Evolutionary conservation across 2,797 vertebrate species (phyloP), one percentile per base, ranked within the genome.

Genomic region (Amniataba percoides): DNA sequence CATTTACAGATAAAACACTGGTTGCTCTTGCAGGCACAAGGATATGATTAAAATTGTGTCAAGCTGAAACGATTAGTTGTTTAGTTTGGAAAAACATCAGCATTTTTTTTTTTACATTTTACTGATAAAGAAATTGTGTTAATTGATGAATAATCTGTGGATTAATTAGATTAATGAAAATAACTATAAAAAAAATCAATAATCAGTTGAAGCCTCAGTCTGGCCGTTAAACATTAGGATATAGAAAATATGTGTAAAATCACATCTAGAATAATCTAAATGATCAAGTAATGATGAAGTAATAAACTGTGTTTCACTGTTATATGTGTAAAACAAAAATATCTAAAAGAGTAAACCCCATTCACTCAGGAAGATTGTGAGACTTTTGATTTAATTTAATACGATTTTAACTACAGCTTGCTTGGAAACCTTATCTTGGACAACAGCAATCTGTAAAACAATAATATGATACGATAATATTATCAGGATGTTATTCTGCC

Each of bases 231-330:
- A 27, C 13, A 18, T 59, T 4, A n/a, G 2, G 3, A 25, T 39
- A 49, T 5, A 13, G 13, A 18, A 51, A 27, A 63, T n/a, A 31
- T 56, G 27, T 49, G 21, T 16, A 56, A 42, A 63, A 36, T 55
- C 39, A 31, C 31, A 36, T 13, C 39, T 39, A 25, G 34, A 23
- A 59, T 58, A 1, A 48, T 25, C 19, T 18, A 45, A 42, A 23
- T 13, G 42, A 42, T 52, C 5, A 34, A 43, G 5, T 42, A 21
- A n/a, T n/a, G n/a, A n/a, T n/a, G n/a, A n/a, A 62, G 39, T 19
- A 31, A 45, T 53, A 34, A 45, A 52, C 46, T 53, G 58, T 31
- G 16, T 61, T 71, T 53, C 14, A 34, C 15, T 63, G 21, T 25
- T 18, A 21, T 7, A n/a, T 31, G 13, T 59, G 9, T 59, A 12